phyloP scores from a whole-genome alignment of 1,140 invertebrate species.

The Drosophila nebulosa region DNA sequence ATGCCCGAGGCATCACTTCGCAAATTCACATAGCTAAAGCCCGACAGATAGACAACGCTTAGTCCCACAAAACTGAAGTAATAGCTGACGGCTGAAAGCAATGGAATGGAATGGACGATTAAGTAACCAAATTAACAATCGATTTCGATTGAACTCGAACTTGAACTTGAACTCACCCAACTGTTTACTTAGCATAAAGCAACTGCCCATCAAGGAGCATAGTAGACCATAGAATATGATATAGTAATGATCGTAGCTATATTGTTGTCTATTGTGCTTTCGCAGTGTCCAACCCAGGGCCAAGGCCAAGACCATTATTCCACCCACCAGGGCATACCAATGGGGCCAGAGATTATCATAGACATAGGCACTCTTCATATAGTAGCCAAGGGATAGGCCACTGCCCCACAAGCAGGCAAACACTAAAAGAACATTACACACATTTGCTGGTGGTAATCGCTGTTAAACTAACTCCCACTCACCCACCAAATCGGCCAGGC shows the following conservation, averaged over 20 bases:
- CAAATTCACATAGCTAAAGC: slow-evolving; percentile 65
- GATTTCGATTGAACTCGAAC: too few species aligned
- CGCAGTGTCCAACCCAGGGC: slow-evolving; percentile 56
- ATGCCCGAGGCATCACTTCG: slow-evolving; percentile 53
- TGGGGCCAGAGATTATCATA: slow-evolving; percentile 71
- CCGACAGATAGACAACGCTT: slow-evolving; percentile 53
- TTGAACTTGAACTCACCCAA: slow-evolving; percentile 44
- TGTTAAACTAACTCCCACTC: too few species aligned
- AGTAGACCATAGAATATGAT: slow-evolving; percentile 70
- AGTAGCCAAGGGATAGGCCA: slow-evolving; percentile 68
- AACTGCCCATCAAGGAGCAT: slow-evolving; percentile 64
- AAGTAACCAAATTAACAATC: too few species aligned
- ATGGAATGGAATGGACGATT: neutral
- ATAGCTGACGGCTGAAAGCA: slow-evolving; percentile 55
- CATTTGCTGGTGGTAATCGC: too few species aligned
- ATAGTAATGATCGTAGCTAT: slow-evolving; percentile 70
- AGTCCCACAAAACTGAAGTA: slow-evolving; percentile 71
- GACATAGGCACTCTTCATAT: slow-evolving; percentile 65
- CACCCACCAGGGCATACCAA: slow-evolving; percentile 57
- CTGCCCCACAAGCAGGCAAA: slow-evolving; percentile 59
- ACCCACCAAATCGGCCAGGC: slow-evolving; percentile 59
- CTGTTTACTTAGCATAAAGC: slow-evolving; percentile 70
- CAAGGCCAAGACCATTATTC: slow-evolving; percentile 29
- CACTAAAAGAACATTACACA: too few species aligned
- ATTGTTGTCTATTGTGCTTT: slow-evolving; percentile 52